Evolutionary conservation across 2,113 vertebrate genomes (phyloP), one percentile per base, ranked within the genome.

Genomic region (Misgurnus mizolepis): DNA sequence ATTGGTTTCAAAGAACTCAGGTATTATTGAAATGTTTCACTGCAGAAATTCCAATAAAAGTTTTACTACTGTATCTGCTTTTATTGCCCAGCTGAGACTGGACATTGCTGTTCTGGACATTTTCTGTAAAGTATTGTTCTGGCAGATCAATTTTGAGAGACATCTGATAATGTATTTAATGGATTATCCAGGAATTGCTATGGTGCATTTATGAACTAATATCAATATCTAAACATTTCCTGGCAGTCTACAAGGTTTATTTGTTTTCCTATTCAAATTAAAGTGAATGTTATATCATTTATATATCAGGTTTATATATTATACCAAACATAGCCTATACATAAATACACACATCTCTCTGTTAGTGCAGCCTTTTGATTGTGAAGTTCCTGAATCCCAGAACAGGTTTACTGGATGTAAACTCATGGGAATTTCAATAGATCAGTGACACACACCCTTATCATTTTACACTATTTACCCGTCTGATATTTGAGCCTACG

Each of bases 401-500:
- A 61, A 64, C 41, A 27, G 55, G 40, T 47, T 49, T 27, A 62
- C n/a, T 61, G 11, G 12, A 75, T 14, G 18, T 61, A n/a, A 40
- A n/a, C 40, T 49, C 12, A 72, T 56, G 9, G 49, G 18, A 47
- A 22, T 62, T 49, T 75, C 58, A 61, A 45, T 74, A 41, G 56
- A 18, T 27, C 50, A 27, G 1, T 74, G 71, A 60, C 71, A 74
- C 56, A 60, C 56, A 60, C 73, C 58, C 73, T 39, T 43, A 64
- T 49, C 43, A 49, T 64, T 75, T 75, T 50, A 12, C 73, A 75
- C 73, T 64, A 49, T 74, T 41, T 58, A 74, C 39, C 43, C 0
- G 14, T 27, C 58, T 75, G 58, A 75, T 15, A 75, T 75, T 75
- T 75, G 43, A 75, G 7, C 43, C 55, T 64, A 47, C 58, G 22